Percentiles rank a stretch among this genome's conserved stretches.
Conservation (phyloP, 2,888 invertebrate species). For the Incurvaria masculella region DNA sequence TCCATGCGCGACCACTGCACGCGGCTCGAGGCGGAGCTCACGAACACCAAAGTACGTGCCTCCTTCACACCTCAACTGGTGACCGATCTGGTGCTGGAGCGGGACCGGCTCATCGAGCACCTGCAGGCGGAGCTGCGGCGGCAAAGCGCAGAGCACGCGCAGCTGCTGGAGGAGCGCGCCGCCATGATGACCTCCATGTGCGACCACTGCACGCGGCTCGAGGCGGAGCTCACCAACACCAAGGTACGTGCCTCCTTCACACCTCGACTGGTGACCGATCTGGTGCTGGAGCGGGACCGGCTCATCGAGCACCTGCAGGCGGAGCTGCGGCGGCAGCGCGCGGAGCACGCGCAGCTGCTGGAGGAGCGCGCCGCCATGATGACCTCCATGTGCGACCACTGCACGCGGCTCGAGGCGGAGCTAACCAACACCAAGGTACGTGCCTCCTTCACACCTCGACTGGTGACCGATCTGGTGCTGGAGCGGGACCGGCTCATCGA, state of each 20-base stretch:
- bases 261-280: conserved; percentile 23
- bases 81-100: conserved; percentile 52
- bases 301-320: conserved; percentile 78
- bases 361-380: conserved; percentile 43
- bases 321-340: conserved; percentile 57
- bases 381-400: conserved; percentile 41
- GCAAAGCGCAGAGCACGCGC: conserved; percentile 15
- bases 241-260: conserved; percentile 33
- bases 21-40: conserved; percentile 35
- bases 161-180: conserved; percentile 35
- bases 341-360: conserved; percentile 16
- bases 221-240: conserved; percentile 33
- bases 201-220: conserved; percentile 38
- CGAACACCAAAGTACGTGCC: conserved; percentile 32
- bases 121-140: conserved; percentile 71
- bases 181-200: conserved; percentile 40
- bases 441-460: conserved; percentile 7
- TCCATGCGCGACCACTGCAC: conserved; percentile 44
- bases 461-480: conserved; percentile 47
- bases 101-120: conserved; percentile 77
- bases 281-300: conserved; percentile 63
- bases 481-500: conserved; percentile 75
- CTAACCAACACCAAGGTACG: conserved; percentile 34
- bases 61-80: too few species aligned
- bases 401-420: conserved; percentile 35